phyloP scores from a whole-genome alignment of 35 echinoderm and acorn worm genomes.

The Nesometra sesokonis region DNA sequence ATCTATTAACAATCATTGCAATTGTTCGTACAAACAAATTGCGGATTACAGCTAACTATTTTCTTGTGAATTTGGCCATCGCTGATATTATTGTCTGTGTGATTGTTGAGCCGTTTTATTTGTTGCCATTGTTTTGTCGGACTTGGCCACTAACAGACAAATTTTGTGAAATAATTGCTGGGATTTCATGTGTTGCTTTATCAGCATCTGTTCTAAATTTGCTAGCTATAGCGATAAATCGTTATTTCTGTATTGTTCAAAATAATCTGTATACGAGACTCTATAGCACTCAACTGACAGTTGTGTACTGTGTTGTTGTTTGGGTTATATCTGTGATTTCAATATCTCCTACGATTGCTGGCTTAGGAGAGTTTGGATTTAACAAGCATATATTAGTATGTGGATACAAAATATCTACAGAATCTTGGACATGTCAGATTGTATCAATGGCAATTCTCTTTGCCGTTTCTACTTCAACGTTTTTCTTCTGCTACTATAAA shows the following conservation, averaged over 20 bases:
- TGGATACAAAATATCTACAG: not conserved
- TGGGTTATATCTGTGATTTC: not conserved
- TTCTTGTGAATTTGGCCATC: slow-evolving; percentile 24
- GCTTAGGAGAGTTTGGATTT: not conserved
- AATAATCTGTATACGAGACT: slow-evolving; percentile 2
- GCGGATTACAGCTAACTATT: slow-evolving; percentile 5
- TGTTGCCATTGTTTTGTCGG: not conserved
- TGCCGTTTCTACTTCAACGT: not conserved
- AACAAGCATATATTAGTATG: not conserved
- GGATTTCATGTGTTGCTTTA: slow-evolving; percentile 9
- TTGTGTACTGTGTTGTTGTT: not conserved
- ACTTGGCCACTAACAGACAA: not conserved
- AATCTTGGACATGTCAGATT: not conserved
- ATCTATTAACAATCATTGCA: slow-evolving; percentile 11
- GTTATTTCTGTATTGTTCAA: slow-evolving; percentile 23
- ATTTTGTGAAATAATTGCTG: not conserved
- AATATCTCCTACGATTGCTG: not conserved
- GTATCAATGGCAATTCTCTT: not conserved
- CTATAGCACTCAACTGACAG: not conserved
- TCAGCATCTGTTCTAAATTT: slow-evolving; percentile 7
- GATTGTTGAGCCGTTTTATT: slow-evolving; percentile 4
- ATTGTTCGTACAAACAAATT: slow-evolving; percentile 12
- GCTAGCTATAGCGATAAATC: slow-evolving; percentile 17
- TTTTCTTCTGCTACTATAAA: not conserved
- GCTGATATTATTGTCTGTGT: slow-evolving; percentile 8